phyloP scores from a whole-genome alignment of 2,888 invertebrate genomes.

The Idaea biselata region DNA sequence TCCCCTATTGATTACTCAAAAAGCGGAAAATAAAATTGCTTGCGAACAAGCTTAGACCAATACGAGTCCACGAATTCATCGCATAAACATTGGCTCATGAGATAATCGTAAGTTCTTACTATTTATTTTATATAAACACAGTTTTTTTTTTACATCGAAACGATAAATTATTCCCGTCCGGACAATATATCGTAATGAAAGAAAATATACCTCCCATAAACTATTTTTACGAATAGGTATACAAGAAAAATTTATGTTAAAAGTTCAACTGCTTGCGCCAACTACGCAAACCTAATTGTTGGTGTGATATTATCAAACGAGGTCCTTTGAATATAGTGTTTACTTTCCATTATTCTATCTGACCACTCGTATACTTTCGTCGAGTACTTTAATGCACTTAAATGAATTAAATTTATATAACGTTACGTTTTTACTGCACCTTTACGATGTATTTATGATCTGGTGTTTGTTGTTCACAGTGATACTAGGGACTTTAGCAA shows the following conservation, averaged over 20 bases:
- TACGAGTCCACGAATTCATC: slow-evolving; percentile 51
- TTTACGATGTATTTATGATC: slow-evolving; percentile 23
- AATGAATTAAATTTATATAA: slow-evolving; percentile 55
- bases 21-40: slow-evolving; percentile 79
- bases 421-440: slow-evolving; percentile 28
- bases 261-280: no score
- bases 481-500: neutral
- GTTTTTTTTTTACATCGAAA: no score
- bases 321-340: neutral
- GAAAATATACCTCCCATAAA: no score
- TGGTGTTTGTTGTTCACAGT: slow-evolving; percentile 9
- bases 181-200: no score
- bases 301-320: no score
- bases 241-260: no score
- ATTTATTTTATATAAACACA: neutral
- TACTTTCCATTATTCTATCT: neutral
- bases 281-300: no score
- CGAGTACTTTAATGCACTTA: slow-evolving; percentile 47
- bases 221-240: no score
- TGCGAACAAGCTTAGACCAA: slow-evolving; percentile 53
- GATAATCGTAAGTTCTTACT: neutral
- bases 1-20: slow-evolving; percentile 80
- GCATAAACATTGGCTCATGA: slow-evolving; percentile 36
- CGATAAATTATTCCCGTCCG: no score
- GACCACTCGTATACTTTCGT: slow-evolving; percentile 26